Evolutionary conservation across 1,140 invertebrate species (phyloP), one percentile per base, ranked within the genome.

Genomic region (Panagrolaimus sp.): DNA sequence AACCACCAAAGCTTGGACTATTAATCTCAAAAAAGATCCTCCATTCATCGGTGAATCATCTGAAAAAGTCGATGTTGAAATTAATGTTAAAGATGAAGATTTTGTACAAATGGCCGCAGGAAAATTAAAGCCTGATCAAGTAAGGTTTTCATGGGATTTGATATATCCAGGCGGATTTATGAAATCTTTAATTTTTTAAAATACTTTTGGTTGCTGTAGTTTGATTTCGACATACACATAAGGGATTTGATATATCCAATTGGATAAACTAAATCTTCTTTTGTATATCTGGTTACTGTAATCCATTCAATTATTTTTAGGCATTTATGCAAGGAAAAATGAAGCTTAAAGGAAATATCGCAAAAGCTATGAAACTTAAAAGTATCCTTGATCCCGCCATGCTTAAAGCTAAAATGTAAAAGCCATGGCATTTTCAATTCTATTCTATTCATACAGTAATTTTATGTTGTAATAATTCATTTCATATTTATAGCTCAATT

Each of bases 361-460:
- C 91, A 0, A 85, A 96, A 10, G 93, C 93, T 4, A 91, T 97
- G 91, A 96, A 94, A 84, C 84, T 96, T 43, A 90, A 90, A 62
- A 91, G 95, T 76, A 85, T 87, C 43, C 80, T 82, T 43, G 81
- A 82, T 68, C 80, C 81, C 9, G 76, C 63, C n/a, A 80, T 76
- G 67, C 67, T 82, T 48, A 82, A 82, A 68, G 38, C 81, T 8
- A 71, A 78, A 52, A 68, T 80, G 32, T 38, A 7, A 38, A 38
- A n/a, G n/a, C n/a, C n/a, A n/a, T n/a, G n/a, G n/a, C 32, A 38
- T 2, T 38, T 7, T 38, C 7, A 2, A 4, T 38, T 38, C 2
- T 38, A 38, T 38, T 38, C 32, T 38, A n/a, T n/a, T n/a, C n/a
- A n/a, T n/a, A 38, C 32, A 38, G 32, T 38, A 38, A 4, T 7